These are phyloP conservation scores for Xanthorhoe spadicearia DNA, from an alignment of 2,888 invertebrate genomes.

Conservation along the genomic window DNA sequence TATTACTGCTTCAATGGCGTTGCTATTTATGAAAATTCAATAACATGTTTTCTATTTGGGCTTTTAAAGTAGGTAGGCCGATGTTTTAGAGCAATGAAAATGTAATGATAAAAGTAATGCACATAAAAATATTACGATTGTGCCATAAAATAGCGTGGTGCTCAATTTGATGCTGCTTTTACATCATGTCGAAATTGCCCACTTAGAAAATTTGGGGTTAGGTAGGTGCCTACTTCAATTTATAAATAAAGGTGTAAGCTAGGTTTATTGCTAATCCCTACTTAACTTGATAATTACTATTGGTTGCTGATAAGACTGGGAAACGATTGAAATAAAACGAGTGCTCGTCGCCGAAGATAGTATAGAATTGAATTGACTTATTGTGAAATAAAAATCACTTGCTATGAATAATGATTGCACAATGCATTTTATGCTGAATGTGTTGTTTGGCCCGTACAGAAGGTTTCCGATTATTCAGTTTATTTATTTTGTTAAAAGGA, in stretches of 20 bases:
- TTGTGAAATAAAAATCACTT: no score
- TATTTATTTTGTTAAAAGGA: no score
- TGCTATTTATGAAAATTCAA: not conserved
- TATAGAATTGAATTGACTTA: no score
- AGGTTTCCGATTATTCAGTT: no score
- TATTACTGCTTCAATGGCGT: not conserved
- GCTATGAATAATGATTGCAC: no score
- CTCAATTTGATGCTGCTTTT: slow-evolving; percentile 55
- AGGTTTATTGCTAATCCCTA: no score
- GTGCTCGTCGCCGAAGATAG: no score
- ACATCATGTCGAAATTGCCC: slow-evolving; percentile 51
- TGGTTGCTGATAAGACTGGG: no score
- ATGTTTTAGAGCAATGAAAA: slow-evolving; percentile 50
- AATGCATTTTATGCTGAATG: no score
- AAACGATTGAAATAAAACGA: no score
- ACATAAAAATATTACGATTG: slow-evolving; percentile 69
- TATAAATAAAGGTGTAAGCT: not conserved
- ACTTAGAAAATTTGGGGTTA: slow-evolving; percentile 5
- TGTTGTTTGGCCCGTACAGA: no score
- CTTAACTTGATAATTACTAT: no score
- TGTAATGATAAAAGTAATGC: slow-evolving; percentile 56
- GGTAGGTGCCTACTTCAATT: not conserved
- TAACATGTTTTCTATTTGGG: not conserved
- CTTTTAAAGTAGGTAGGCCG: not conserved
- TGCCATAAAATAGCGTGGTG: slow-evolving; percentile 59